Conservation (phyloP, 2,797 vertebrate species). For the Hirundo rustica region DNA sequence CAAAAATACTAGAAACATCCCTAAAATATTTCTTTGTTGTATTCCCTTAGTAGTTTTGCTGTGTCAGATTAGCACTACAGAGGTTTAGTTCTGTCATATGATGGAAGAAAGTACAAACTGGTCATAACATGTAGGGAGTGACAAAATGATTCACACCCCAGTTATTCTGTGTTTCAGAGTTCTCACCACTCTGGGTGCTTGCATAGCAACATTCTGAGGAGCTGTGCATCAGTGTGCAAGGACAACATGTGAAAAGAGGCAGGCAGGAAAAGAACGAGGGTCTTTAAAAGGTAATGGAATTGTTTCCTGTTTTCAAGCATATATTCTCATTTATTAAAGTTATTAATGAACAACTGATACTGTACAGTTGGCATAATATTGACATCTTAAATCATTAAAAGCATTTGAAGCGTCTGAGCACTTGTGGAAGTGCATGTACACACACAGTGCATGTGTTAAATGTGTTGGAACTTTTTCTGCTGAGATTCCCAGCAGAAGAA, state of each 20-base stretch:
- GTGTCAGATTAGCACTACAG: neutral
- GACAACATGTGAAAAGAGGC: accelerated
- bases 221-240: neutral
- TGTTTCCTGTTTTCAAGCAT: neutral
- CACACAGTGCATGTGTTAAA: neutral
- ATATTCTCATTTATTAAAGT: neutral
- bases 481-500: neutral
- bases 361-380: neutral
- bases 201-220: accelerated
- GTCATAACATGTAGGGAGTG: neutral
- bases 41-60: neutral
- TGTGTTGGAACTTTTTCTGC: neutral
- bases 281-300: neutral
- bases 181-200: neutral
- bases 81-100: neutral
- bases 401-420: neutral
- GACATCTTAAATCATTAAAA: neutral
- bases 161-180: neutral
- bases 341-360: neutral
- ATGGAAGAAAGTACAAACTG: neutral
- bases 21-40: neutral
- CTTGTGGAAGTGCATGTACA: neutral
- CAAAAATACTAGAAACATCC: neutral
- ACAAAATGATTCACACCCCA: neutral
- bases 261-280: neutral